Conservation (phyloP, 2,113 vertebrate species). For the Todiramphus chloris region DNA sequence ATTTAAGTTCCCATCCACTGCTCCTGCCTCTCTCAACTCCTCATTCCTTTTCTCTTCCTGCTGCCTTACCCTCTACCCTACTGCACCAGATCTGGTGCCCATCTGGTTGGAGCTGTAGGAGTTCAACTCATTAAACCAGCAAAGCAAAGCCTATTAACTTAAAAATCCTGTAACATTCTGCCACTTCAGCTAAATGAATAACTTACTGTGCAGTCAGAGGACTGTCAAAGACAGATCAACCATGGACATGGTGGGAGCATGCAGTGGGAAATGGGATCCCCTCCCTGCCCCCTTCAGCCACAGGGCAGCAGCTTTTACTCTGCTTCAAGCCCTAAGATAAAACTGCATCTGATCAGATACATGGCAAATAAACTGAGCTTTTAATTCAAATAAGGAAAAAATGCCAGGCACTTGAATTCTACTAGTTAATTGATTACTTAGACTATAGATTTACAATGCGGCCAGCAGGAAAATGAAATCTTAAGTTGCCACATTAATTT, state of each 20-base stretch:
- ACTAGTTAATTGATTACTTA: background rate
- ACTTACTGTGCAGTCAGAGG: background rate
- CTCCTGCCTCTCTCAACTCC: background rate
- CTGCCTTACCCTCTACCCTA: background rate
- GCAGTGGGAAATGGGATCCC: background rate
- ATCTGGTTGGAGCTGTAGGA: background rate
- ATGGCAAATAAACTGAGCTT: background rate
- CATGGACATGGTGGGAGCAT: background rate
- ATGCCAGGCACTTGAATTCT: background rate
- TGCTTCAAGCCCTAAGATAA: background rate
- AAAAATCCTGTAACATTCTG: background rate
- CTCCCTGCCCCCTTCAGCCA: background rate
- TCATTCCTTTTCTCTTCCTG: background rate
- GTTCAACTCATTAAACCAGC: background rate
- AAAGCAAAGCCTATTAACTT: background rate
- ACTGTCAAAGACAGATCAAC: background rate
- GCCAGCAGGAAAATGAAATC: background rate
- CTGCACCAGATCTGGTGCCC: background rate
- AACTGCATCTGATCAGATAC: background rate
- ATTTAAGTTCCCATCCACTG: background rate
- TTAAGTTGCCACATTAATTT: background rate
- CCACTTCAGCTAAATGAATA: background rate
- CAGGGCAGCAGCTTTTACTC: background rate
- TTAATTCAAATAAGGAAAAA: background rate
- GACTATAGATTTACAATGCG: background rate